Evolutionary conservation across 2,888 invertebrate genomes (phyloP), one percentile per base, ranked within the genome.

Genomic region (Syrista parreyssii): DNA sequence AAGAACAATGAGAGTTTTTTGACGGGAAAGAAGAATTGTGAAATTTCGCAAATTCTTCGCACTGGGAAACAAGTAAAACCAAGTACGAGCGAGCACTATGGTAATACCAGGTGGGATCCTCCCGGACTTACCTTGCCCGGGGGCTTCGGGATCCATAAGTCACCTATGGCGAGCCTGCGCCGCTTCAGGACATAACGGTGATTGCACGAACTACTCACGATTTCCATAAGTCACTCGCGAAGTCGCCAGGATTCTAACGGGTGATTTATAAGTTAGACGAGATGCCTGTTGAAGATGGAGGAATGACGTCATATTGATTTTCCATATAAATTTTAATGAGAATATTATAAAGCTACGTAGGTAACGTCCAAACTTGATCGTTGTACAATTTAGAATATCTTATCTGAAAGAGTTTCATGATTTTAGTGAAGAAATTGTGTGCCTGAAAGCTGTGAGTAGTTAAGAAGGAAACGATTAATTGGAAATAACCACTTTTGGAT

Each of bases 161-260:
- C 81, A 84, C 76, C 79, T 11, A 55, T 33, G 33, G 32, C 71
- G 31, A 71, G 79, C 81, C 79, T 82, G 80, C 80, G 80, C 78
- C 78, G 84, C 83, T 85, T 84, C 85, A 83, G 79, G 80, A 81
- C 81, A 83, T 87, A 87, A 87, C 87, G 87, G 86, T 85, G 82
- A 86, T 86, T 84, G 85, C 85, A 84, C 86, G 84, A 87, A 86
- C 86, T 85, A 82, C 85, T 87, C 87, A 88, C 87, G 87, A 86
- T 87, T 87, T 88, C 87, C 87, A 88, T 88, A 87, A 88, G 87
- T 88, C 87, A 88, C 85, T 83, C 79, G 84, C 81, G 79, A 82
- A 81, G 84, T 82, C 83, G 83, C 79, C 82, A 78, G 75, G 75
- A 74, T 74, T 80, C 76, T 76, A 72, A 77, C 74, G 73, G 55